Evolutionary conservation across 2,797 vertebrate species (phyloP), one percentile per base, ranked within the genome.

Genomic region (Sebastes kiyomatsui): DNA sequence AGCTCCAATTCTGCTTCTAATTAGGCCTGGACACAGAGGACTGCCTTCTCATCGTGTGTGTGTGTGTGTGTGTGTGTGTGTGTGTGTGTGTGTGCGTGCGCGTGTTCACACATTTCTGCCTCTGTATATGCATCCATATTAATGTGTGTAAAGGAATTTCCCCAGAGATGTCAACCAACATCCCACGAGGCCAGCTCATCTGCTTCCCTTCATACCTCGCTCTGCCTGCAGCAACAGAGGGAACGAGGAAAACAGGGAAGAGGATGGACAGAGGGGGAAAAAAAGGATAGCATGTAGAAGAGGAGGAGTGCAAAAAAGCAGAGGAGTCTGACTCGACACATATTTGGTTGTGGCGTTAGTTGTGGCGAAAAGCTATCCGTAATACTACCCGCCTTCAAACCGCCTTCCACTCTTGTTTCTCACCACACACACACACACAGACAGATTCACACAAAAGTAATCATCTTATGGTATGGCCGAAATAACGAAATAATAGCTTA

Each of bases 1-100:
- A 85, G 90, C 67, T 90, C 90, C 79, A 88, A 74, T 91, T 92
- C 86, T 82, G 73, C 65, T 83, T 77, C 79, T 92, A 93, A 95
- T 90, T 91, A 93, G 93, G 85, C 55, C 90, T 76, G 79, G 42
- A 80, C 92, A 89, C 91, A 85, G 81, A 88, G 91, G 91, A 93
- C 81, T 46, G 9, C 33, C 69, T 12, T 25, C 79, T 62, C 56
- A 32, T 5, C 55, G 46, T 76, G 22, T 54, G 8, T 32, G 30
- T 62, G 73, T 66, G 52, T 59, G 71, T 59, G 54, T 68, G 38
- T 72, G 58, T 14, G 32, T 32, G 30, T 30, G 30, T 8, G 30
- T 30, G 28, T 7, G 28, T 30, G 28, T 30, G 28, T 30, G 28
- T 30, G 30, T 54, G 55, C 0, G 56, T 12, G 25, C 1, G 52